Base-by-base conservation (phyloP, 2,797 vertebrate species). In the Bucorvus abyssinicus region DNA sequence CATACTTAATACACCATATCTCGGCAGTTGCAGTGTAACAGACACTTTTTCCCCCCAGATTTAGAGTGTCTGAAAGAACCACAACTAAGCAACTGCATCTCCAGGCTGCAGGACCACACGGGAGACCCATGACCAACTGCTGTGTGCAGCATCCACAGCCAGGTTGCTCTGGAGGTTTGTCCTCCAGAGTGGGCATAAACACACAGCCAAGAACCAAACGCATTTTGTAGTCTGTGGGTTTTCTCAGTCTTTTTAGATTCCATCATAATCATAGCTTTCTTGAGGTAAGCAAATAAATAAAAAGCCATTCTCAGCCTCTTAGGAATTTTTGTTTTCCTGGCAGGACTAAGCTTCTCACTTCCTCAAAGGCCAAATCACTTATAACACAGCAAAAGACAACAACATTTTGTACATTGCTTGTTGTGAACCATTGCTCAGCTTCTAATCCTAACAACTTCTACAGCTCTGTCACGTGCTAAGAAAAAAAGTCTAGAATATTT, bases 81-180 rank as follows among this genome's bases (percentile, higher is more conserved):
- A 4, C 61, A 86, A 23, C 4, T 6, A 89, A 84, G 38, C 18
- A 52, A 36, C 26, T 42, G n/a, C 14, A 15, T 36, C 56, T 76
- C 50, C 69, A 77, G 65, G 73, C 44, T 5, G 12, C 24, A 60
- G 55, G 49, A 86, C 64, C 69, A 36, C 40, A 40, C 20, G 69
- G 47, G 12, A 89, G 56, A 77, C 26, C 26, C 32, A 38, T 1
- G 7, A 38, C 7, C 20, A 71, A 17, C 5, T 56, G 34, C 38
- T 36, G 12, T 0, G 0, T 16, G 15, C 12, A 73, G 5, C 30
- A 13, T 11, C 36, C 40, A 56, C 2, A n/a, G n/a, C 49, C 61
- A 81, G n/a, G 38, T 14, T 87, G 40, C 57, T 81, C 69, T 67
- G 29, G 11, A 81, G 61, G 34, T 26, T 9, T 21, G 26, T 56